These are phyloP conservation scores for Mantis religiosa DNA, from an alignment of 2,888 invertebrate genomes.

Conservation along the genomic window DNA sequence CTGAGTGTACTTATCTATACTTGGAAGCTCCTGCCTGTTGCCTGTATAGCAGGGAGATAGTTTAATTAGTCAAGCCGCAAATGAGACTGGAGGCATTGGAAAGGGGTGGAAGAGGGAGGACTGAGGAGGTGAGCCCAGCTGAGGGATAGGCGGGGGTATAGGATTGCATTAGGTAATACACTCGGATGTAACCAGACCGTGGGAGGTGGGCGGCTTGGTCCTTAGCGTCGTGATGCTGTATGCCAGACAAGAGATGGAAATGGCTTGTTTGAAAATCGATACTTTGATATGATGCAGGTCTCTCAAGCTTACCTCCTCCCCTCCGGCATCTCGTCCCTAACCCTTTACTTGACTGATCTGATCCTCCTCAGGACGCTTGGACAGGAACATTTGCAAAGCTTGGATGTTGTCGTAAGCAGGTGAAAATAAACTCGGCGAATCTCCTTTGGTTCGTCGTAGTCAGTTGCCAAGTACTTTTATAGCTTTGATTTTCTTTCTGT, in stretches of 20 bases:
- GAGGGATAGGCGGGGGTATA: neutral
- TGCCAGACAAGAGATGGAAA: conserved; percentile 10
- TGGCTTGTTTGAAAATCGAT: conserved; percentile 12
- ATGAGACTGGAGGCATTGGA: conserved; percentile 14
- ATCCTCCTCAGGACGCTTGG: neutral
- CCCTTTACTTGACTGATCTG: neutral
- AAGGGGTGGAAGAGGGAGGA: neutral
- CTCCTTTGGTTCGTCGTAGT: neutral
- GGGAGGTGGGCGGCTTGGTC: neutral
- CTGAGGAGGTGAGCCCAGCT: neutral
- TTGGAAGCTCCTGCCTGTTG: conserved; percentile 4
- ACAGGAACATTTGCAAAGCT: neutral
- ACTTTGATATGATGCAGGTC: conserved; percentile 15
- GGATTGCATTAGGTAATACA: conserved; percentile 17
- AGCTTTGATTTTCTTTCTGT: neutral
- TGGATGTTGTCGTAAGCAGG: neutral
- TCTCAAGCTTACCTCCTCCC: neutral
- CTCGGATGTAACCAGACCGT: neutral
- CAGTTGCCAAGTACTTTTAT: neutral
- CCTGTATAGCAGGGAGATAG: conserved; percentile 14
- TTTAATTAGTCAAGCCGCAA: conserved; percentile 19
- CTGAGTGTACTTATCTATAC: conserved; percentile 3
- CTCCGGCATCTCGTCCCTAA: neutral
- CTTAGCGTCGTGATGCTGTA: neutral
- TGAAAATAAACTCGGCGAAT: neutral